Base-by-base conservation (phyloP, 2,888 invertebrate species). In the Apomyelois bistriatella region DNA sequence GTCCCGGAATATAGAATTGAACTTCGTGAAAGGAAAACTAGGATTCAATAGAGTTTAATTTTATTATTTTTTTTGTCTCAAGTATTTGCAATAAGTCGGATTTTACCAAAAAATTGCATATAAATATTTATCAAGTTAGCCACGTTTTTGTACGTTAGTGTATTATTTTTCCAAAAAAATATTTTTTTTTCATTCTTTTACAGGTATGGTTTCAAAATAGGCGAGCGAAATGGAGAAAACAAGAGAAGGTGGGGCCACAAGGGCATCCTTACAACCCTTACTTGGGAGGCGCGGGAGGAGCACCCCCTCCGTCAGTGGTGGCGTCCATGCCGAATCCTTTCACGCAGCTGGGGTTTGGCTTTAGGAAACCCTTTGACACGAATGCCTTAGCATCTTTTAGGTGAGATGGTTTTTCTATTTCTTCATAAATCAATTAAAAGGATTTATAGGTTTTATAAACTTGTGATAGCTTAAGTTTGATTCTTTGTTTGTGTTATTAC, bases 171-270 rank as follows among this genome's bases (percentile, higher is more conserved):
- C 7, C 3, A 32, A 32, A 32, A 9, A 32, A 7, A 9, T 8
- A 10, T 35, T 3, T 7, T 38, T 30, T 28, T 5, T 30, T 32
- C 37, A 13, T 52, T 76, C 66, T 79, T 69, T 92, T 91, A 0
- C 93, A 97, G 97, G 97, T 97, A 4, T 97, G 97, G 97, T 97
- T 97, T 82, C 97, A 97, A 90, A 97, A 97, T 81, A 93, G 97
- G 1, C 92, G 97, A 38, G 97, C 97, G 46, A 97, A 97, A 86
- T 97, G 97, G 97, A 92, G 97, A 38, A 97, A 97, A 74, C 97
- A 97, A 74, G 97, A 97, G 84, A 97, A 97, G 85, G 97, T 97
- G 54, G 97, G 97, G 0, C 97, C 97, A 0, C 95, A 96, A 71
- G 96, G 93, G 1, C 97, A 97, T 79, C 97, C 97, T 0, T 97